A percentile compares a stretch with the other conserved stretches of the same genome.
phyloP scores from a whole-genome alignment of 2,113 vertebrate species.

The Periophthalmus modestus region DNA sequence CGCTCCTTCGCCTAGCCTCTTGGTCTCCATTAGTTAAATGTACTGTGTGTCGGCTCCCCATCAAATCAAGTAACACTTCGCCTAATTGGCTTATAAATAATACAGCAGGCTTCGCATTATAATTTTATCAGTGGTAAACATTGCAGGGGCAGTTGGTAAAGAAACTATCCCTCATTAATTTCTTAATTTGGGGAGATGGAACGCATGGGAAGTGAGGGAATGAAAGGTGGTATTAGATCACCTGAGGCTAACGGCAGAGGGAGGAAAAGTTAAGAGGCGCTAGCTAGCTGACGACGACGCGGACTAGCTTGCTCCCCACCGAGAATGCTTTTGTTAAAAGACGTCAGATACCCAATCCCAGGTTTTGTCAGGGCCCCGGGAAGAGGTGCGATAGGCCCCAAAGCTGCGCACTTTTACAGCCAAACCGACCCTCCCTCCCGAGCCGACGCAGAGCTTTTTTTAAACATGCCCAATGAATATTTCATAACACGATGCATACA shows the following conservation, averaged over 20 bases:
- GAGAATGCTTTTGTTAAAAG: constrained; percentile 81
- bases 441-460: constrained; percentile 70
- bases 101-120: constrained; percentile 95
- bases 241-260: constrained; percentile 77
- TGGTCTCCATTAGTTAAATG: constrained; percentile 97
- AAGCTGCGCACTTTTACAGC: constrained; percentile 57
- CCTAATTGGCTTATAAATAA: constrained; percentile 99
- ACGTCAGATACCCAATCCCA: constrained; percentile 92
- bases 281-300: background rate
- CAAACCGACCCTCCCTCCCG: constrained; percentile 50
- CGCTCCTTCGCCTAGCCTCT: constrained; percentile 72
- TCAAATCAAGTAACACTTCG: constrained; percentile 99
- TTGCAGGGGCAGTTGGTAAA: constrained; percentile 92
- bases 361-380: constrained; percentile 84
- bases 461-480: constrained; percentile 93
- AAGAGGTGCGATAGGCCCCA: constrained; percentile 74
- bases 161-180: constrained; percentile 98
- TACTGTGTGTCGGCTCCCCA: constrained; percentile 98
- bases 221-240: constrained; percentile 76
- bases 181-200: constrained; percentile 92
- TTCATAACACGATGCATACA: constrained; percentile 96
- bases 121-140: constrained; percentile 99
- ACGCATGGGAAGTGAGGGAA: constrained; percentile 69
- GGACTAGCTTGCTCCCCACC: constrained; percentile 16
- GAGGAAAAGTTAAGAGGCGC: constrained; percentile 44